Percentiles rank a stretch among this genome's conserved stretches.
These are phyloP conservation scores for Ectemnius lituratus DNA, from an alignment of 2,888 invertebrate genomes.

Conservation along the genomic window DNA sequence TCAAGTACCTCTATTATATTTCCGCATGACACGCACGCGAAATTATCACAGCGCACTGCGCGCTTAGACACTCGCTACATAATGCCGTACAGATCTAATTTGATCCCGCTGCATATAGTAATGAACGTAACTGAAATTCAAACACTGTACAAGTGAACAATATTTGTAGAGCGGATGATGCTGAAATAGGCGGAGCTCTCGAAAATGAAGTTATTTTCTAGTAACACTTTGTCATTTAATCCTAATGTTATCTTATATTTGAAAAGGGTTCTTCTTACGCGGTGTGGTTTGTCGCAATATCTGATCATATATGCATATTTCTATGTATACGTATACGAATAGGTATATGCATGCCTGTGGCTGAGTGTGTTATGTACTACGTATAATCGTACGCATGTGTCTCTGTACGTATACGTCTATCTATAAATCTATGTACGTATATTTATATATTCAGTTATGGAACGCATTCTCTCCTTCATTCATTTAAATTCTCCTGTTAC, in stretches of 20 bases:
- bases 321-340: conserved; percentile 18
- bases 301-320: conserved; percentile 45
- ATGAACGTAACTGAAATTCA: conserved; percentile 71
- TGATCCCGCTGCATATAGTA: conserved; percentile 72
- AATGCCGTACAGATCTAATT: conserved; percentile 67
- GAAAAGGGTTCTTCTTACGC: conserved; percentile 46
- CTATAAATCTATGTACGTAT: conserved; percentile 34
- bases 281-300: conserved; percentile 45
- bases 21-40: not conserved
- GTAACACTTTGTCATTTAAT: conserved; percentile 39
- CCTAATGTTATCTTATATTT: conserved; percentile 48
- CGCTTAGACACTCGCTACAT: conserved; percentile 41
- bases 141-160: conserved; percentile 66
- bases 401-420: not conserved
- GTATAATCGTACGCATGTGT: too few relatives aligned
- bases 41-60: not conserved
- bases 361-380: too few relatives aligned
- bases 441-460: conserved; percentile 43
- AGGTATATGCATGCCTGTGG: conserved; percentile 34
- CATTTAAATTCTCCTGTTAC: conserved; percentile 11
- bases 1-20: too few relatives aligned
- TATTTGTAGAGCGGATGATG: conserved; percentile 20
- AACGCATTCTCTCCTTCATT: conserved; percentile 26
- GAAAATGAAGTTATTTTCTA: conserved; percentile 37
- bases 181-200: conserved; percentile 19